Percentiles rank a stretch among this genome's conserved stretches.
Conservation (phyloP, 2,797 vertebrate species). For the Gallirallus australis region DNA sequence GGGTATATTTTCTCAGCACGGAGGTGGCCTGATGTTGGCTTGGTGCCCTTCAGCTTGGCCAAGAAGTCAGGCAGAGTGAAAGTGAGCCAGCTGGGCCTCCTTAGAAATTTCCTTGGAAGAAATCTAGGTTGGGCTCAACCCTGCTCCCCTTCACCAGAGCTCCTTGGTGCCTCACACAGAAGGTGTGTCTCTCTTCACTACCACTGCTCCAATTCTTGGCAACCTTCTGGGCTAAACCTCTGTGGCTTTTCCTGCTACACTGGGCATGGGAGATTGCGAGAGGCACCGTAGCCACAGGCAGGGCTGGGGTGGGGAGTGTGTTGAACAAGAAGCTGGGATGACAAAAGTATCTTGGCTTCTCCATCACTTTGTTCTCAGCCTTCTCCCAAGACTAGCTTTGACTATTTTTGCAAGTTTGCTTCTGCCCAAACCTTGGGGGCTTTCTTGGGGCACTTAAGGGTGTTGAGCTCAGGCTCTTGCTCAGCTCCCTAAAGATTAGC, state of each 20-base stretch:
- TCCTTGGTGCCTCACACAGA: accelerated
- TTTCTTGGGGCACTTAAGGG: not conserved
- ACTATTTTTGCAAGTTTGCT: not conserved
- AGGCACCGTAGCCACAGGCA: not conserved
- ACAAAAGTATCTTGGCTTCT: not conserved
- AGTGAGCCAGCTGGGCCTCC: not conserved
- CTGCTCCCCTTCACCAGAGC: not conserved
- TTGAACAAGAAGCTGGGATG: not conserved
- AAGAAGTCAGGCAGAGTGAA: not conserved
- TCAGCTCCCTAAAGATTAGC: too few species aligned
- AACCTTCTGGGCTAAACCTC: not conserved
- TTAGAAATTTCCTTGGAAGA: not conserved
- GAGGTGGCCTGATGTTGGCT: not conserved
- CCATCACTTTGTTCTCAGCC: not conserved
- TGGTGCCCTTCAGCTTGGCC: not conserved
- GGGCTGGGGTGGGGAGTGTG: not conserved
- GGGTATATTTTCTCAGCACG: not conserved
- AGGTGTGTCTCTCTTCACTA: not conserved
- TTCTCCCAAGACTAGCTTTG: not conserved
- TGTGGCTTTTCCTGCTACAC: not conserved
- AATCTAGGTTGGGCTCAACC: not conserved
- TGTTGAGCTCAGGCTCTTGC: not conserved
- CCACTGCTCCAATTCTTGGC: not conserved
- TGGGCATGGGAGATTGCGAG: not conserved
- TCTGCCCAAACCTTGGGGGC: not conserved